Evolutionary conservation across 2,888 invertebrate species (phyloP), one percentile per base, ranked within the genome.

Genomic region (Melieria crassipennis): DNA sequence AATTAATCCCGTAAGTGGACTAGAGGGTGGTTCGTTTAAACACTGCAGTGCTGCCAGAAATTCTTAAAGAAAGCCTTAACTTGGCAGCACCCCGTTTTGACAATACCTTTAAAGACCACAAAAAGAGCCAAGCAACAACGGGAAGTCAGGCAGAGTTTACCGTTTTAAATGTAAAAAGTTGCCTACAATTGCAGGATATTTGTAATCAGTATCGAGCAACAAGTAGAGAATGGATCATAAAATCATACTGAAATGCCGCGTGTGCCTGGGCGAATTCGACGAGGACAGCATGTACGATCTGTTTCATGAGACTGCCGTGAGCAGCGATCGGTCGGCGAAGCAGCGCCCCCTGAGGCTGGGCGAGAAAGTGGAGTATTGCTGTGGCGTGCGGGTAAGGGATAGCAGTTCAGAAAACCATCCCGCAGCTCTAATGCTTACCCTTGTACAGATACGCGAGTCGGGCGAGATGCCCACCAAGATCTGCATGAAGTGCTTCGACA

Each of bases 401-500:
- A 0, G 30, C 2, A 16, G 4, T 0, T 52, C 10, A 4, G 11
- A 9, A 0, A 42, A 7, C 4, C 4, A 13, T 10, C 11, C n/a
- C 1, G 3, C 7, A 42, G 9, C 9, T 13, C 7, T 30, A 45
- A 47, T 50, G 48, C 42, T 13, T 5, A 7, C 1, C 13, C 13
- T 9, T 48, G 13, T 16, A 5, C 10, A 77, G 77, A 73, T 77
- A 60, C 65, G 70, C 4, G 58, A 71, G 42, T 72, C 78, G 3
- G 6, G 52, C 4, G 70, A 76, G 46, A 66, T 85, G 71, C 83
- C 85, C 0, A 70, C 78, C 0, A 80, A 79, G 9, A 82, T 81
- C 43, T 85, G 85, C 69, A 73, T 75, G 11, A 80, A 78, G 9
- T 85, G 85, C 67, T 80, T 74, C 7, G 81, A 83, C 50, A 81